Base-by-base conservation (phyloP, 2,888 invertebrate genomes). In the Gasteruption jaculator region DNA sequence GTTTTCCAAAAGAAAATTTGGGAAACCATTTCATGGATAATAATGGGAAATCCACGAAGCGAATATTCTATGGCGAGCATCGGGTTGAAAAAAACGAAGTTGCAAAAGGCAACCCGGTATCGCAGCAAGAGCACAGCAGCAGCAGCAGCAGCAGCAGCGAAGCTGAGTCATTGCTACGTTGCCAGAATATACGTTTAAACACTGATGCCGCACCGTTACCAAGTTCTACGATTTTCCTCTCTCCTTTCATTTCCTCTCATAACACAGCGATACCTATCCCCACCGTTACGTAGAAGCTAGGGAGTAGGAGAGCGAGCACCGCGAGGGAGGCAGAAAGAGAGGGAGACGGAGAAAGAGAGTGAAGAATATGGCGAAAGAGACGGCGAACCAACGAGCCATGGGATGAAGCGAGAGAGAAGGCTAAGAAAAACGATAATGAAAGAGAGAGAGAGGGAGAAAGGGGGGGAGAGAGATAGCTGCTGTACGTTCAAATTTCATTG, bases 401-500 rank as follows among this genome's bases (percentile, higher is more conserved):
- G 7, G 34, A 26, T 21, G 38, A 33, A 33, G 33, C 31, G 32
- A 11, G 26, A n/a, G 35, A 18, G 7, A 19, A 2, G 8, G 29
- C 6, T 10, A 29, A 6, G 29, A 29, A 8, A 29, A 25, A 26
- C 5, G 25, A 25, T 30, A 34, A 14, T 5, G 34, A 26, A 26
- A 25, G 40, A 40, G 30, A 32, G 15, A 11, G 24, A 18, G 35
- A 18, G 7, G 30, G 40, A 40, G 30, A 46, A 27, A 21, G 20
- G 16, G 12, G 22, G 27, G 48, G 46, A 38, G 26, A 37, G 43
- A 41, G 42, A 50, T 49, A 56, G 46, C 50, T 49, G 56, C 48
- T 53, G 54, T 55, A 58, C 57, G 63, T 63, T 64, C 61, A 61
- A 64, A 64, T 64, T 64, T 65, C 63, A 63, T 64, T 63, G 61